phyloP scores from a whole-genome alignment of 2,797 vertebrate genomes.

The Microctenopoma steveboyesi region DNA sequence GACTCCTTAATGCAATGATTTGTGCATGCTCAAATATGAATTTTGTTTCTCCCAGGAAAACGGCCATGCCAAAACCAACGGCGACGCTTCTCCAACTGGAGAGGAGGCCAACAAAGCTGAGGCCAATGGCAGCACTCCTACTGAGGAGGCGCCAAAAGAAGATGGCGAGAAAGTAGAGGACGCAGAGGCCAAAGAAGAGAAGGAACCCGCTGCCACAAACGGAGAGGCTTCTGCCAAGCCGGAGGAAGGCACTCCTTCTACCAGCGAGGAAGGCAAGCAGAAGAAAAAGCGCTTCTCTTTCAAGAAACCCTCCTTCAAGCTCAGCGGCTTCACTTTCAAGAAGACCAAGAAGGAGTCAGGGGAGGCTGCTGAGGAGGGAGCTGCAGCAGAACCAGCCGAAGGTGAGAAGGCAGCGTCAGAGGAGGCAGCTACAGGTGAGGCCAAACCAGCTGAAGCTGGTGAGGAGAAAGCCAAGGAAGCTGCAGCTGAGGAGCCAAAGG shows the following conservation, averaged over 20 bases:
- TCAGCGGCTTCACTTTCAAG: conserved; percentile 96
- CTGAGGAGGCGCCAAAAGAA: conserved; percentile 80
- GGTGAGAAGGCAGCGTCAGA: conserved; percentile 73
- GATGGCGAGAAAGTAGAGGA: conserved; percentile 82
- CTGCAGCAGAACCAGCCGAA: conserved; percentile 64
- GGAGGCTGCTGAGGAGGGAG: conserved; percentile 83
- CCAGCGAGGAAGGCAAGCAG: conserved; percentile 92
- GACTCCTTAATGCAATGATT: fast-evolving
- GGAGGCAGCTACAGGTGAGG: conserved; percentile 75
- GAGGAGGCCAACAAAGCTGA: conserved; percentile 91
- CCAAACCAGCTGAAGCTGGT: conserved; percentile 74
- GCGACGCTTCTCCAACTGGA: conserved; percentile 90
- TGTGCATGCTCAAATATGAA: conserved; percentile 10
- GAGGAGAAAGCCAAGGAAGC: conserved; percentile 79
- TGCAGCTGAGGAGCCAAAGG: conserved; percentile 76
- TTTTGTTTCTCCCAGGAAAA: conserved; percentile 85
- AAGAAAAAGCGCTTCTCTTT: conserved; percentile 99
- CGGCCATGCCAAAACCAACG: conserved; percentile 94
- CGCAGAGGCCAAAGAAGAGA: conserved; percentile 80
- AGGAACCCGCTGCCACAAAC: conserved; percentile 85
- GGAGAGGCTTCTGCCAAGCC: conserved; percentile 88
- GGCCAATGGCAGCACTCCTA: conserved; percentile 80
- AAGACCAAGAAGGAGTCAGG: conserved; percentile 96
- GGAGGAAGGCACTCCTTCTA: conserved; percentile 87
- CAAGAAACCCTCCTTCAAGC: conserved; percentile 98